phyloP scores from a whole-genome alignment of 1,140 invertebrate genomes.

The Medauroidea extradentata region DNA sequence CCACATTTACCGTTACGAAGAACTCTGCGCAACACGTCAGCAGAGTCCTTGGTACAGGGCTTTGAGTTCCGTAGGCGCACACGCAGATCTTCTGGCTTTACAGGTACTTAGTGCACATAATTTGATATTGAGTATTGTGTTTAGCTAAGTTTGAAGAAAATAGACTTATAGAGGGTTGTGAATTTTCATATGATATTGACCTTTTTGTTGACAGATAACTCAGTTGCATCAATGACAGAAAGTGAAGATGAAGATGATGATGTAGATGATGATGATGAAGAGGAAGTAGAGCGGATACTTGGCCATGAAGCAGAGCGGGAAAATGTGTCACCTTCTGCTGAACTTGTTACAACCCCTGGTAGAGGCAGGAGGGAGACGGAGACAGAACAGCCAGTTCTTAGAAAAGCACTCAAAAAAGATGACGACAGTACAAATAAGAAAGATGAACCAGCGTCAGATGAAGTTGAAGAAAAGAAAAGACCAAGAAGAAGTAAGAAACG shows the following conservation, averaged over 20 bases:
- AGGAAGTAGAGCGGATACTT: conserved; percentile 33
- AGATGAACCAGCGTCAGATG: conserved; percentile 24
- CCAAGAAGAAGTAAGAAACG: conserved; percentile 5
- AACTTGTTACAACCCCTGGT: too few relatives aligned
- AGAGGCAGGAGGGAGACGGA: neutral
- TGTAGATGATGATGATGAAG: conserved; percentile 29
- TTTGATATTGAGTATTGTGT: neutral
- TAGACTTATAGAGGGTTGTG: neutral
- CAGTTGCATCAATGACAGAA: conserved; percentile 2
- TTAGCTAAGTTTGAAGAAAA: neutral
- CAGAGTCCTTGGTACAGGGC: conserved; percentile 18
- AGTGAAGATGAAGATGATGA: conserved; percentile 16
- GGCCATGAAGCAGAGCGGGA: too few relatives aligned
- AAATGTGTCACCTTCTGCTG: too few relatives aligned
- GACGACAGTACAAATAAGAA: conserved; percentile 42
- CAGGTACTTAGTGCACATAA: conserved; percentile 29
- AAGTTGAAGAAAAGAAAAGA: conserved; percentile 11
- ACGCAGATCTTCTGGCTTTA: conserved; percentile 43
- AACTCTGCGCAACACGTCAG: too few relatives aligned
- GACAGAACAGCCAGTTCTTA: conserved; percentile 23
- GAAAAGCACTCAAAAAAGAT: conserved; percentile 24
- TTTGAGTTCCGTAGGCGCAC: conserved; percentile 41
- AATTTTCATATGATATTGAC: neutral
- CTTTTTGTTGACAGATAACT: too few relatives aligned
- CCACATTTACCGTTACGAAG: too few relatives aligned